Conservation (phyloP, 2,113 vertebrate genomes). For the Polyodon spathula region DNA sequence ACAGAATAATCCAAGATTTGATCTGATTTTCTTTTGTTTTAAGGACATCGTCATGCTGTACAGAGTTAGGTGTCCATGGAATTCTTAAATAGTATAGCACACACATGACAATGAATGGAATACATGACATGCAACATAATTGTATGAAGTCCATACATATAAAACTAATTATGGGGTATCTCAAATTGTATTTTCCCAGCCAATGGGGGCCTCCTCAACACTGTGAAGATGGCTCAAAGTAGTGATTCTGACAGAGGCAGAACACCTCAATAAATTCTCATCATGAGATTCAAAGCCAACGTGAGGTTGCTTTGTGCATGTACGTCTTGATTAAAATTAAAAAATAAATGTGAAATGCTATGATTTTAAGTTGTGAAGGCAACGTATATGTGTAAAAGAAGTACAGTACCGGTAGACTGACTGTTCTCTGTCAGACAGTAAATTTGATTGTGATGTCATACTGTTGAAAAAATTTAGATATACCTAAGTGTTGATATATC, state of each 20-base stretch:
- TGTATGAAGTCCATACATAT: no score
- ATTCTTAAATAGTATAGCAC: no score
- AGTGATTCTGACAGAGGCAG: background rate
- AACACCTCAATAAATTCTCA: background rate
- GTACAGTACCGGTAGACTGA: slow-evolving; percentile 14
- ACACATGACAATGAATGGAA: no score
- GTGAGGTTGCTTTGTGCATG: no score
- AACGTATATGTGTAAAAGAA: slow-evolving; percentile 9
- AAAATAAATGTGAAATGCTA: slow-evolving; percentile 11
- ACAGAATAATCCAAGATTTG: no score
- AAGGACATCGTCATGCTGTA: no score
- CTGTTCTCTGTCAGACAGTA: slow-evolving; percentile 9
- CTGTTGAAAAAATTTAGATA: slow-evolving; percentile 19
- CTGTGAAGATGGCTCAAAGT: no score
- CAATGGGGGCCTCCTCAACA: background rate
- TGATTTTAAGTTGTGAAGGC: background rate
- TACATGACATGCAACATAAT: no score
- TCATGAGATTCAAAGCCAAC: background rate
- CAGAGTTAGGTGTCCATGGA: no score
- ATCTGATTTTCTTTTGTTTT: no score
- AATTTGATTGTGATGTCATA: slow-evolving; percentile 16
- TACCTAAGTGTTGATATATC: slow-evolving; percentile 13
- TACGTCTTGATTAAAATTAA: background rate
- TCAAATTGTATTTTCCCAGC: background rate
- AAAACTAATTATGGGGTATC: background rate